Evolutionary conservation across 2,113 vertebrate genomes (phyloP), one percentile per base, ranked within the genome.

Genomic region (Oncorhynchus tshawytscha): DNA sequence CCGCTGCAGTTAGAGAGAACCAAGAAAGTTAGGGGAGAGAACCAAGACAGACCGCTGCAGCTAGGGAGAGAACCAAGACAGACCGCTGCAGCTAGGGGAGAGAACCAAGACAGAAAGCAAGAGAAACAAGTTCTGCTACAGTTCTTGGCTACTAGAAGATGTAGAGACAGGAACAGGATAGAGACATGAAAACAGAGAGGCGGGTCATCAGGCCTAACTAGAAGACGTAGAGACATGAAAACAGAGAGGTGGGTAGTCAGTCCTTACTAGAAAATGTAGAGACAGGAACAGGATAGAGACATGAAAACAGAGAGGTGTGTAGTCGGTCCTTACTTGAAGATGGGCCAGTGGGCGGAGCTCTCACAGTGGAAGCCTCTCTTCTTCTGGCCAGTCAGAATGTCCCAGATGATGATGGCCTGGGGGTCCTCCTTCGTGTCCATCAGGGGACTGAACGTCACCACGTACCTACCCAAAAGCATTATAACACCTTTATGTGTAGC

Each of bases 381-480:
- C 93, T 99, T 99, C 82, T 98, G 96, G 72, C 98, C 98, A 0
- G 96, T 99, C 49, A 99, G 93, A 79, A 96, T 97, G 90, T 99
- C 97, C 98, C 98, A 99, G 87, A 99, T 97, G 85, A 99, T 98
- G 89, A 99, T 99, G 66, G 96, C 98, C 88, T 99, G 98, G 59
- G 98, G 98, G 77, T 99, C 98, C 73, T 99, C 98, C 85, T 97
- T 97, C 0, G 95, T 98, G 91, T 99, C 98, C 96, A 98, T 95
- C 67, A 98, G 91, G 13, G 97, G 98, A 86, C 97, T 99, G 88
- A 99, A 99, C 2, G 97, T 97, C 82, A 99, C 98, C 81, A 98
- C 93, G 66, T 99, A 99, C 75, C 98, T 99, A 13, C 9, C 9
- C n/a, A n/a, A n/a, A 45, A 45, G 9, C 39, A 45, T 11, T 45